Evolutionary conservation across 2,888 invertebrate genomes (phyloP).

Genomic region (Campoletis raptor): DNA sequence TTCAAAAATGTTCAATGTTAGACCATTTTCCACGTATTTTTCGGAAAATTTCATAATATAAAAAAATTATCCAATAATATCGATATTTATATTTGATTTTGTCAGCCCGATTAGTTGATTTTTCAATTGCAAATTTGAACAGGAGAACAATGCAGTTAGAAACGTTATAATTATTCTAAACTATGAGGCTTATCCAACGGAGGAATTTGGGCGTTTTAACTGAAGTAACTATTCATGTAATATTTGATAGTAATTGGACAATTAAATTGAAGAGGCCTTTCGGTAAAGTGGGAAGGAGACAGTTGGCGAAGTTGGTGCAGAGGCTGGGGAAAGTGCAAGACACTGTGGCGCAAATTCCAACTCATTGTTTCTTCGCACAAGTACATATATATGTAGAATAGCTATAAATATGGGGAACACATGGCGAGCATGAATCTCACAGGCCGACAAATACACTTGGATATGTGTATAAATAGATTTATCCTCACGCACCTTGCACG

Average conservation of each 20-base stretch:
- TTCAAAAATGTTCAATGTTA: neutral
- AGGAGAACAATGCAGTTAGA: neutral
- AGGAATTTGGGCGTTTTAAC: neutral
- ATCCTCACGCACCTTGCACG: conserved; percentile 57
- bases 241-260: conserved; percentile 4
- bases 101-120: neutral
- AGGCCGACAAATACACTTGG: conserved; percentile 1
- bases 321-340: conserved; percentile 40
- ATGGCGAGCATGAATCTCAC: conserved; percentile 44
- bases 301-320: conserved; percentile 19
- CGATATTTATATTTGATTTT: neutral
- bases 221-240: neutral
- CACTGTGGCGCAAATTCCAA: conserved; percentile 15
- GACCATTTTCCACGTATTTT: neutral
- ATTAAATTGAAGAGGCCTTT: conserved; percentile 4
- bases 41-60: no score
- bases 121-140: neutral
- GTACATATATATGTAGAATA: conserved; percentile 6
- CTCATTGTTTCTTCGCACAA: conserved; percentile 27
- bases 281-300: conserved; percentile 3
- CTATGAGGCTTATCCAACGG: neutral
- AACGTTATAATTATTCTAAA: conserved; percentile 1
- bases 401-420: conserved; percentile 29
- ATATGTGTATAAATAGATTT: conserved; percentile 56
- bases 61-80: neutral